Conservation (phyloP, 2,113 vertebrate genomes). For the Neolamprologus ventralis region DNA sequence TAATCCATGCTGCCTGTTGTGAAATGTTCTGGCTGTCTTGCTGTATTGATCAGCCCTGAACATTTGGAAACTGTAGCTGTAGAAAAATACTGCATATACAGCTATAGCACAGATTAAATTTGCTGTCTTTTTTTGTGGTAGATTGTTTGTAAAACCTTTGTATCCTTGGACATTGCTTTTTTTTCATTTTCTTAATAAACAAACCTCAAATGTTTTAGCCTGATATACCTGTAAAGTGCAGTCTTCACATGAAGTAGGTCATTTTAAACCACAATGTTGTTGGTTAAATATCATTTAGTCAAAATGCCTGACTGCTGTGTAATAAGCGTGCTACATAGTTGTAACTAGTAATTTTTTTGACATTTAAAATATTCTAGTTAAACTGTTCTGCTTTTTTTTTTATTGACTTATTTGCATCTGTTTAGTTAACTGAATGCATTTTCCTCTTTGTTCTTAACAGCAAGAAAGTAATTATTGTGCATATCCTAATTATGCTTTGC, state of each 20-base stretch:
- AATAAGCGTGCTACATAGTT: background rate
- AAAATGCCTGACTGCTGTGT: background rate
- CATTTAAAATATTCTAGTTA: background rate
- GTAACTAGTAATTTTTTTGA: background rate
- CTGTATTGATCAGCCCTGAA: background rate
- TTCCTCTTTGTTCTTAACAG: background rate
- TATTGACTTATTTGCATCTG: background rate
- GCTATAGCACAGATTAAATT: background rate
- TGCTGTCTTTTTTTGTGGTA: background rate
- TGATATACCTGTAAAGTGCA: background rate
- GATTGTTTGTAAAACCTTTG: background rate
- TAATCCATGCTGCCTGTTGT: background rate
- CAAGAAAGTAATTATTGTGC: background rate
- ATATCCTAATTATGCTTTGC: background rate
- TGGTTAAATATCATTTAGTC: background rate
- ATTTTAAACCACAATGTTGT: background rate
- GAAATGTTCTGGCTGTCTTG: background rate
- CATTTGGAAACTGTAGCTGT: background rate
- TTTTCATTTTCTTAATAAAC: background rate
- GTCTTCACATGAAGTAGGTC: background rate
- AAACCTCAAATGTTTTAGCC: background rate
- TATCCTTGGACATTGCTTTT: background rate
- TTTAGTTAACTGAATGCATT: background rate
- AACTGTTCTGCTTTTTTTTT: background rate
- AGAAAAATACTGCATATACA: background rate